These are phyloP conservation scores for Molossus molossus DNA, from an alignment of 2,797 vertebrate species.

Conservation along the genomic window DNA sequence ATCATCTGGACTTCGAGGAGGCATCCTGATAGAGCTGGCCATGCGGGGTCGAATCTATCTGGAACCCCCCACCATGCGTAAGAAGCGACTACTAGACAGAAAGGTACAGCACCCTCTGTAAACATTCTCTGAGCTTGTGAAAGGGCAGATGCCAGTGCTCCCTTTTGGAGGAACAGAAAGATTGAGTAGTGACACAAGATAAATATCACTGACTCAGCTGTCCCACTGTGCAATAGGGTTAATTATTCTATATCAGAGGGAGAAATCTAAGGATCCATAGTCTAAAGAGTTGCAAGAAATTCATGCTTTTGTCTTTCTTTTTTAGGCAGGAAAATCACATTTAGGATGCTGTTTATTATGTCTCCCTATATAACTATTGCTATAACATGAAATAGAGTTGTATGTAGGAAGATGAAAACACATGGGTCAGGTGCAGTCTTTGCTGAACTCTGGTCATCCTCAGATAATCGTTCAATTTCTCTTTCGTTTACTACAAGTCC, in stretches of 20 bases:
- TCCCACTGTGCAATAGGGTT: constrained; percentile 13
- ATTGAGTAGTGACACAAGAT: constrained; percentile 29
- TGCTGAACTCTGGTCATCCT: neutral
- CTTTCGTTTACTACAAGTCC: neutral
- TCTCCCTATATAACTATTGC: neutral
- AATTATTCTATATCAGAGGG: neutral
- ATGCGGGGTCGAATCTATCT: constrained; percentile 91
- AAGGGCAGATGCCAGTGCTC: constrained; percentile 17
- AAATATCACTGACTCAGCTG: neutral
- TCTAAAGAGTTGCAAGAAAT: constrained; percentile 35
- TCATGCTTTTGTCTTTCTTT: constrained; percentile 48
- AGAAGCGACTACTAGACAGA: constrained; percentile 91
- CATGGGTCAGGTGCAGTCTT: neutral
- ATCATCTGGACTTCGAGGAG: constrained; percentile 92
- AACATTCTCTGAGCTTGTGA: neutral
- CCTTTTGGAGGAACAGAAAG: constrained; percentile 37
- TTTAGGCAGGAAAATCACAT: constrained; percentile 53
- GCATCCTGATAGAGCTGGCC: constrained; percentile 92
- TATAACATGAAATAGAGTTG: constrained; percentile 15
- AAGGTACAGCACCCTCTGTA: constrained; percentile 87
- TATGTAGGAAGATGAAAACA: neutral
- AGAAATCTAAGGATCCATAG: neutral
- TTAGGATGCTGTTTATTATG: constrained; percentile 55
- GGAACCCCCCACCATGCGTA: constrained; percentile 90
- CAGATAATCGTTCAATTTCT: neutral